Base-by-base conservation (phyloP, 2,888 invertebrate species). In the Agriotes lineatus region DNA sequence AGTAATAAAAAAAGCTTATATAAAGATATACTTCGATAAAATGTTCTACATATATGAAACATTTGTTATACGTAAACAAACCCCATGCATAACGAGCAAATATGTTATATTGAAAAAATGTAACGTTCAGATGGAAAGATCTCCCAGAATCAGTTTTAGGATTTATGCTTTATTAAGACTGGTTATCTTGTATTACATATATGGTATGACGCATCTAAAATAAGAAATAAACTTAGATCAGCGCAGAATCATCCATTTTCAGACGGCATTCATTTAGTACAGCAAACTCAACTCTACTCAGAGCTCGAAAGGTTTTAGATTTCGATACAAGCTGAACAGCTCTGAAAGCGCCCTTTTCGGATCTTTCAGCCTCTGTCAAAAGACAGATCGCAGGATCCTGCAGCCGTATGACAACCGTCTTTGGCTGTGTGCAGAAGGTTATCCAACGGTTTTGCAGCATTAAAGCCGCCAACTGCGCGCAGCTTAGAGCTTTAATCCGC, bases 341-440 rank as follows among this genome's bases (percentile, higher is more conserved):
- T 14, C n/a, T 56, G 37, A 56, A 56, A 56, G 37, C 56, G n/a
- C 35, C 56, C 33, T 56, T 56, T 56, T 19, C n/a, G 33, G 35
- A 56, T 37, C 56, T 56, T 56, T 56, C 56, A 56, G 10, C 56
- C 37, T 19, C n/a, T 56, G 35, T 37, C 56, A 56, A 56, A 56
- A 33, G 37, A 56, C 35, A 35, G 56, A 56, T 56, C 37, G 37
- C 9, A 35, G 56, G 56, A 37, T 56, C 19, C 37, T 16, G 2
- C 30, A 18, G 56, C 19, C 20, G 33, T 56, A 35, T 56, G 56
- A 56, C 56, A 56, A 37, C 56, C 37, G 37, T 12, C 37, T 37
- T 37, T 56, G 35, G 19, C 35, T 19, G 35, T 37, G 19, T 56
- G 14, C 10, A 14, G 14, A 25, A 25, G 37, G 37, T 18, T 35